A percentile compares a stretch with the other conserved stretches of the same genome.
Evolutionary conservation across 2,888 invertebrate species (phyloP).

Genomic region (Chirona hameri): DNA sequence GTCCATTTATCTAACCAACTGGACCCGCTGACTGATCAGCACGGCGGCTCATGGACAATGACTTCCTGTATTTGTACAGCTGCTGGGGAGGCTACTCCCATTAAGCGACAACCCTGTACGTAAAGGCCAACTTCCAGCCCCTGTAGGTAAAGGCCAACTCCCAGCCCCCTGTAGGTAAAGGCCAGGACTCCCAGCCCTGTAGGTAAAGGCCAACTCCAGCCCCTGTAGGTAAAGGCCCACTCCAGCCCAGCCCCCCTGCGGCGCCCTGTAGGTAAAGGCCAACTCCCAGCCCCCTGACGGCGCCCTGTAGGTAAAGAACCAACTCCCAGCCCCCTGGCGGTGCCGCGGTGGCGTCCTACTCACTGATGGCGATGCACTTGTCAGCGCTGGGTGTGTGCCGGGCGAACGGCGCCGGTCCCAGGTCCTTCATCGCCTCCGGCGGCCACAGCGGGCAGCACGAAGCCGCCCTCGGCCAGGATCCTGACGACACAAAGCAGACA

Average conservation of each 20-base stretch:
- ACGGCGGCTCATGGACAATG: no score
- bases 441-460: constrained; percentile 81
- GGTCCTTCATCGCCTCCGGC: constrained; percentile 70
- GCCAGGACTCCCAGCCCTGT: no score
- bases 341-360: constrained; percentile 44
- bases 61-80: no score
- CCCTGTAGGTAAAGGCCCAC: no score
- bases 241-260: neutral
- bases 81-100: no score
- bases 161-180: no score
- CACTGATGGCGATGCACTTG: constrained; percentile 62
- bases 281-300: neutral
- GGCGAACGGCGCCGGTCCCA: constrained; percentile 78
- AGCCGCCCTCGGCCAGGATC: constrained; percentile 71
- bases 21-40: no score
- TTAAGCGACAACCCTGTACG: no score
- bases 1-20: no score
- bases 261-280: neutral
- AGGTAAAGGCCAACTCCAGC: no score
- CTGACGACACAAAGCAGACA: constrained; percentile 47
- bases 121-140: no score
- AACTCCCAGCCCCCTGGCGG: neutral
- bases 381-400: constrained; percentile 67
- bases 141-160: neutral
- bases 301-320: neutral